A percentile compares a stretch with the other conserved stretches of the same genome.
These are phyloP conservation scores for Brachionus manjavacas DNA, from an alignment of 1,140 invertebrate genomes.

Conservation along the genomic window DNA sequence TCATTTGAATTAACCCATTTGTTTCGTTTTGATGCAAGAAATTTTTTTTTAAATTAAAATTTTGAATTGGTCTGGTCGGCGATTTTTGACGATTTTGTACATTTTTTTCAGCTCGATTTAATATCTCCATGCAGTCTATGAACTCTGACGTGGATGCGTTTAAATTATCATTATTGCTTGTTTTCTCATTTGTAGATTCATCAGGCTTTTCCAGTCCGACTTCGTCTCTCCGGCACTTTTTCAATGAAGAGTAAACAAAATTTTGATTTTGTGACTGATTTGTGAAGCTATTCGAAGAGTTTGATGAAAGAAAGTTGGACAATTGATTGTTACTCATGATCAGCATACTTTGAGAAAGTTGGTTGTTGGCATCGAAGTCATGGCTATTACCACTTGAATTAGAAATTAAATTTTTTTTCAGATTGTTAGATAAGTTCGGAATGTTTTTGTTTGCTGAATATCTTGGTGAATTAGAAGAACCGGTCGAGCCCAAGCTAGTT, in stretches of 20 bases:
- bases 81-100: conserved; percentile 44
- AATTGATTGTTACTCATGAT: conserved; percentile 45
- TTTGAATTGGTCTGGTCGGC: background rate
- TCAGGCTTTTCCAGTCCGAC: background rate
- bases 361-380: conserved; percentile 3
- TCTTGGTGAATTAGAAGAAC: background rate
- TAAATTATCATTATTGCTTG: conserved; percentile 48
- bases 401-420: background rate
- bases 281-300: conserved; percentile 48
- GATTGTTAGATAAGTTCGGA: background rate
- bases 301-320: conserved; percentile 50
- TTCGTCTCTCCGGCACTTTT: background rate
- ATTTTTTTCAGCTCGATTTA: conserved; percentile 54
- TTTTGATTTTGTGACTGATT: background rate
- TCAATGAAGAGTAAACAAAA: conserved; percentile 10
- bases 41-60: background rate
- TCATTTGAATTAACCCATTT: background rate
- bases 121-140: conserved; percentile 53
- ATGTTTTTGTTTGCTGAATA: conserved; percentile 1
- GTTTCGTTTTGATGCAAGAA: background rate
- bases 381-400: background rate
- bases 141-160: conserved; percentile 50
- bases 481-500: background rate
- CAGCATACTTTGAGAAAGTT: conserved; percentile 46
- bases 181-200: background rate